These are phyloP conservation scores for Drosophila melanosoma DNA, from an alignment of 2,888 invertebrate species.

Conservation along the genomic window DNA sequence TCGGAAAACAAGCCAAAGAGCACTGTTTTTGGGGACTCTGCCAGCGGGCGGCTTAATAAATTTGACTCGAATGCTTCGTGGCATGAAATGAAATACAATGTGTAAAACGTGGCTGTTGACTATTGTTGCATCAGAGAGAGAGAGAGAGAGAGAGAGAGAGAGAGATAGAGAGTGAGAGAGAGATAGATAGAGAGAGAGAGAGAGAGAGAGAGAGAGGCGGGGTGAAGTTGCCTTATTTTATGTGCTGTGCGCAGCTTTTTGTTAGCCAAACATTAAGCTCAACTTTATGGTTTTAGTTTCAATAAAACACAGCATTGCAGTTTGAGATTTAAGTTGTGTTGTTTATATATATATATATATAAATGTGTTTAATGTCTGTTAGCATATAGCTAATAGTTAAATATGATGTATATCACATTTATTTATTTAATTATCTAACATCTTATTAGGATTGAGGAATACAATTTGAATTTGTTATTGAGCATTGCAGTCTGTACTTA, in stretches of 20 bases:
- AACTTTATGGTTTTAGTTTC: conserved; percentile 24
- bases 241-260: conserved; percentile 33
- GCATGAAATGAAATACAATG: conserved; percentile 73
- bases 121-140: conserved; percentile 61
- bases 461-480: too few species aligned
- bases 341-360: not conserved
- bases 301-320: conserved; percentile 25
- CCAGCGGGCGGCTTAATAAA: conserved; percentile 55
- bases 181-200: not conserved
- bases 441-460: not conserved
- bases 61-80: conserved; percentile 47
- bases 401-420: not conserved
- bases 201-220: not conserved
- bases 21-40: conserved; percentile 38
- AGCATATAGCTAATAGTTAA: not conserved
- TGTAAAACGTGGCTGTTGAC: conserved; percentile 61
- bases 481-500: too few species aligned
- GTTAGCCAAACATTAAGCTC: conserved; percentile 17
- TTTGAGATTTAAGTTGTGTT: conserved; percentile 8
- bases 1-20: conserved; percentile 27
- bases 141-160: not conserved
- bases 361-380: not conserved
- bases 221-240: conserved; percentile 17
- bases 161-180: not conserved
- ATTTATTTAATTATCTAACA: not conserved